Conservation (phyloP, 2,797 vertebrate genomes). For the Mormyrops boulengeri region DNA sequence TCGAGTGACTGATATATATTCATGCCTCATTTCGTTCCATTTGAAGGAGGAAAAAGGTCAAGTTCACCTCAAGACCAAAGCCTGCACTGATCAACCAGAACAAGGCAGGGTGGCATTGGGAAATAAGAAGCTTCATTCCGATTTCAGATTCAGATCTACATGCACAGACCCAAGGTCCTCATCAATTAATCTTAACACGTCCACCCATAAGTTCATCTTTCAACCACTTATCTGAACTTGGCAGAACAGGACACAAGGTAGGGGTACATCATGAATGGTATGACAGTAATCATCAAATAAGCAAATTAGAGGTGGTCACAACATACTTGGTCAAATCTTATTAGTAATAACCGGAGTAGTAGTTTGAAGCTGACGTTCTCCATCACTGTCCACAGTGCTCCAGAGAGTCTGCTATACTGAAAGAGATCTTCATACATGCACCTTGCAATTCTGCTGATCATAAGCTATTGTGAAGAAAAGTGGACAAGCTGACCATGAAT, state of each 20-base stretch:
- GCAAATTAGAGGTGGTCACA: background rate
- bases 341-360: background rate
- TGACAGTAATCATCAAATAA: background rate
- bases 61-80: background rate
- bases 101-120: background rate
- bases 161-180: background rate
- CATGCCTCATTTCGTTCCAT: background rate
- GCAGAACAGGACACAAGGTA: background rate
- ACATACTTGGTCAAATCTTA: background rate
- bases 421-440: background rate
- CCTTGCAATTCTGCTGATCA: background rate
- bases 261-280: background rate
- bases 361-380: background rate
- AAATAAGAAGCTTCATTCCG: background rate
- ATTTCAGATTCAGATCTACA: background rate
- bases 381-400: background rate
- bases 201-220: background rate
- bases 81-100: background rate
- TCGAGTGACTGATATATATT: background rate
- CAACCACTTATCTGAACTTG: background rate
- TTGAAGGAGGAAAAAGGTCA: background rate
- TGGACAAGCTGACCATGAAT: conserved; percentile 27
- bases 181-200: background rate
- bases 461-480: background rate
- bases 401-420: background rate